Conservation (phyloP, 2,888 invertebrate species). For the Dioctria linearis region DNA sequence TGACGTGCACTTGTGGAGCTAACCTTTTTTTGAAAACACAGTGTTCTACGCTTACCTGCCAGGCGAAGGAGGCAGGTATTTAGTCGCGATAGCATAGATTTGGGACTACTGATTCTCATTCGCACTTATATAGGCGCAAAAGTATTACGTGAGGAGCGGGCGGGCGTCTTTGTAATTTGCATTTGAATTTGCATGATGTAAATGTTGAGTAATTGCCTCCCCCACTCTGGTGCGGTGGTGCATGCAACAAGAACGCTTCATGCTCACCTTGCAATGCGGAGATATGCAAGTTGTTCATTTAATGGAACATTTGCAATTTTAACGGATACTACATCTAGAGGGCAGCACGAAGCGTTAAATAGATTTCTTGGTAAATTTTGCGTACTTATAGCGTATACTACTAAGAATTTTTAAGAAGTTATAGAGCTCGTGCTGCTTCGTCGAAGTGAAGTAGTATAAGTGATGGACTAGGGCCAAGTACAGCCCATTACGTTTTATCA, state of each 20-base stretch:
- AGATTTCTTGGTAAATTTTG: no score
- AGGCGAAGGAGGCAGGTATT: constrained; percentile 9
- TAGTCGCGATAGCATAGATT: constrained; percentile 15
- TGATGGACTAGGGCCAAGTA: constrained; percentile 1
- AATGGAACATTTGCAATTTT: no score
- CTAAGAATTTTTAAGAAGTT: background rate
- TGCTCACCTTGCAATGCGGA: no score
- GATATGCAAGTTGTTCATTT: no score
- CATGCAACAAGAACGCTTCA: constrained; percentile 40
- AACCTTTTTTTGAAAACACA: constrained; percentile 6
- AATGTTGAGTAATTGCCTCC: constrained; percentile 49
- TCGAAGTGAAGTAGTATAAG: background rate
- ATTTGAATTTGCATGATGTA: constrained; percentile 49
- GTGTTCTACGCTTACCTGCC: background rate
- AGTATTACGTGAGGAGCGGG: background rate
- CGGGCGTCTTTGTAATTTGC: constrained; percentile 15
- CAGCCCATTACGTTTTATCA: constrained; percentile 14
- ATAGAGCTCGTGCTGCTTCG: no score
- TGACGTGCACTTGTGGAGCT: constrained; percentile 34
- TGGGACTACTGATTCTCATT: constrained; percentile 24
- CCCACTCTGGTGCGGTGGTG: background rate
- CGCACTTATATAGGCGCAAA: constrained; percentile 4
- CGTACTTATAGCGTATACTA: background rate
- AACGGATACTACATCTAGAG: background rate
- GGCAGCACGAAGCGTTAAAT: constrained; percentile 1